Percentiles rank a stretch among this genome's conserved stretches.
Evolutionary conservation across 2,888 invertebrate genomes (phyloP).

Genomic region (Deroplatys truncata): DNA sequence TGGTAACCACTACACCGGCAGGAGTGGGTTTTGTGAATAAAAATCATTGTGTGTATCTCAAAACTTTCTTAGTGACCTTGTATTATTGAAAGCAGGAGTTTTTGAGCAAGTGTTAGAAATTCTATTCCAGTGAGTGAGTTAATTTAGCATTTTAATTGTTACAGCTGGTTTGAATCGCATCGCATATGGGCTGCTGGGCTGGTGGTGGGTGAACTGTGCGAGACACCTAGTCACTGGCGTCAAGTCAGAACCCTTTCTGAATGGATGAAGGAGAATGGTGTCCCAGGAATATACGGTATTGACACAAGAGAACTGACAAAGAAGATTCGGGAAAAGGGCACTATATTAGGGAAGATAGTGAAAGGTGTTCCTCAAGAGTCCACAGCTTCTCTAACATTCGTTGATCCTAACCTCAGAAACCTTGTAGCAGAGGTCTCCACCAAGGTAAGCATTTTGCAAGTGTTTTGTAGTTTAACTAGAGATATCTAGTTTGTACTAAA

Average conservation of each 20-base stretch:
- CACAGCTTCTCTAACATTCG: constrained; percentile 43
- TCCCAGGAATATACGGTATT: constrained; percentile 87
- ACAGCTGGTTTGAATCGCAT: constrained; percentile 84
- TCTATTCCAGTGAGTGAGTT: no score
- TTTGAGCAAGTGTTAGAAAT: no score
- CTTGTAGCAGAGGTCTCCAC: constrained; percentile 89
- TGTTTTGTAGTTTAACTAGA: not conserved
- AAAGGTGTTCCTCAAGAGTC: constrained; percentile 41
- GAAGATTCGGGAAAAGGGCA: constrained; percentile 83
- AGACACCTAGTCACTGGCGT: constrained; percentile 88
- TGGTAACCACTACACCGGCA: no score
- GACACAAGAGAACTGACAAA: constrained; percentile 93
- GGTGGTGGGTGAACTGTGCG: constrained; percentile 86
- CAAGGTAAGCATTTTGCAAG: constrained; percentile 49
- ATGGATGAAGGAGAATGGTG: constrained; percentile 75
- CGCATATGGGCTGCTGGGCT: constrained; percentile 89
- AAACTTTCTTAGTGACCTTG: no score
- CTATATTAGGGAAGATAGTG: constrained; percentile 68
- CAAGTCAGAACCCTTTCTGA: constrained; percentile 70
- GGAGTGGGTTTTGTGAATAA: no score
- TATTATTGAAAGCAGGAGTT: no score
- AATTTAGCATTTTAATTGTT: no score
- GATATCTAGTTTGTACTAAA: no score
- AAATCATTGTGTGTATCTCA: no score
- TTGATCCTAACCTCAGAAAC: constrained; percentile 83